Base-by-base conservation (phyloP, 37 sponge, comb jelly and placozoan genomes). In the Theonella swinhoei region DNA sequence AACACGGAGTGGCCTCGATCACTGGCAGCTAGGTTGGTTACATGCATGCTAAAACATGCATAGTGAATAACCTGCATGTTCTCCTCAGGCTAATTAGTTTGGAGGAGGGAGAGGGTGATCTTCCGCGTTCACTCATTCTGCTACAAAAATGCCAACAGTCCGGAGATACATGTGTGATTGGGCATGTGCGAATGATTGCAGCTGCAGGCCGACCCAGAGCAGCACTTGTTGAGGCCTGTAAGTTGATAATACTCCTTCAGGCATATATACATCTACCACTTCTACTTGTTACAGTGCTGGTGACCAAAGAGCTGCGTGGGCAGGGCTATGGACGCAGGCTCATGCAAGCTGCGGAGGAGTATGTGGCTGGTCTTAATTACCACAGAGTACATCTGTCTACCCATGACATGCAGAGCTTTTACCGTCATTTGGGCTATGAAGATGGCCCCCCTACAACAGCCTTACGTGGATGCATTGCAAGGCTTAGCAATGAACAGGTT, bases 101-200 rank as follows among this genome's bases (percentile, higher is more conserved):
- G 29, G 40, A 69, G 58, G 43, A 74, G 37, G 67, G 74, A 28
- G 28, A 25, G 38, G 80, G 67, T 40, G 65, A 64, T 0, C 63
- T 91, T 5, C 91, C 91, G 0, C 81, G 91, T 60, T 91, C 91
- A 7, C 72, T 89, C 0, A 39, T 91, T 4, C 80, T 91, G 64
- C 32, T 83, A 29, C 64, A 39, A 9, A 34, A 7, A 29, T 36
- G 19, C 29, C 40, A 9, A 22, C 33, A 39, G 5, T 34, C 39
- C 40, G 80, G 38, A 0, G 41, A 41, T 5, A 72, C 28, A 39
- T 37, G 34, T 20, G 91, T 91, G 58, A 66, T 91, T 11, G 87
- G 91, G 2, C 78, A 81, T 76, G 87, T 82, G 8, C 70, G 91
- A 23, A 58, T 91, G 1, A 42, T 80, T 28, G 66, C 64, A 36